Evolutionary conservation across 1,140 invertebrate species (phyloP).

Genomic region (Eumaeus atala): DNA sequence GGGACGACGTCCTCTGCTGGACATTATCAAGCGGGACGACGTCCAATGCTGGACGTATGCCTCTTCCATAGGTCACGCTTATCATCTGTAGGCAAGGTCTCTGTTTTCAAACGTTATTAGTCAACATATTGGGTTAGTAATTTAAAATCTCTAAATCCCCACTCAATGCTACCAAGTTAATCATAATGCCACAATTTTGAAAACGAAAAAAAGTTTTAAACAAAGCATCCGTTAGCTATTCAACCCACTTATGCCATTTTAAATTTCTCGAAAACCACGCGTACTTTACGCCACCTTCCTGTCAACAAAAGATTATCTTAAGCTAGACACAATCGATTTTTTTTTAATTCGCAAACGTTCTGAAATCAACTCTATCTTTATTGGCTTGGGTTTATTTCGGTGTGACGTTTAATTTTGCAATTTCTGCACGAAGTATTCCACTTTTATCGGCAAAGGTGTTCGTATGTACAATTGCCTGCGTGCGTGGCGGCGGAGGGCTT

Average conservation of each 20-base stretch:
- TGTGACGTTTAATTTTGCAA: constrained; percentile 22
- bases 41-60: no score
- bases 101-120: no score
- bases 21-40: no score
- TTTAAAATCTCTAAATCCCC: no score
- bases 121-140: no score
- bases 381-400: neutral
- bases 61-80: no score
- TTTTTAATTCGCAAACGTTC: neutral
- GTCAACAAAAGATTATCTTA: constrained; percentile 66
- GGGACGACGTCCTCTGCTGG: no score
- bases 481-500: constrained; percentile 35
- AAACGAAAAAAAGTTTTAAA: neutral
- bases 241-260: constrained; percentile 25
- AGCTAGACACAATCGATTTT: constrained; percentile 32
- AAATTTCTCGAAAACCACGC: constrained; percentile 40
- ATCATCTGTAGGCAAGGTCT: no score
- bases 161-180: no score
- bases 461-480: constrained; percentile 38
- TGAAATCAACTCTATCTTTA: neutral
- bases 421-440: constrained; percentile 34
- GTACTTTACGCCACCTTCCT: constrained; percentile 36
- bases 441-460: constrained; percentile 50
- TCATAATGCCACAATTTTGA: no score
- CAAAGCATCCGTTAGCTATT: neutral